Evolutionary conservation across 1,140 invertebrate genomes (phyloP).

Genomic region (Maconellicoccus hirsutus): DNA sequence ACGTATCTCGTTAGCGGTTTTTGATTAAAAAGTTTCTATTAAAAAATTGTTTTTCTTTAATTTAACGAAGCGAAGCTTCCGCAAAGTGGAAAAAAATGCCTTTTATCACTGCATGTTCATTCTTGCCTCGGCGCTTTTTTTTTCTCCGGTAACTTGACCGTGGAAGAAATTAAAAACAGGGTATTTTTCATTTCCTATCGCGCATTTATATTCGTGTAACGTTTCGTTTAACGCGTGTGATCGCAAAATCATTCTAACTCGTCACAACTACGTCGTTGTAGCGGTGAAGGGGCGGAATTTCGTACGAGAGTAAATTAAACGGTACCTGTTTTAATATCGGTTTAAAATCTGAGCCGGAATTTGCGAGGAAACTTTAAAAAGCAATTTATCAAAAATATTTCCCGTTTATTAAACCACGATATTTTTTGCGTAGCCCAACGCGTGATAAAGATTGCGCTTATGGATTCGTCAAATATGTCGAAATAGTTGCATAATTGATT

Average conservation of each 20-base stretch:
- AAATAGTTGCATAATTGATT: not conserved
- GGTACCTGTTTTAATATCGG: too few relatives aligned
- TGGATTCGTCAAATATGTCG: not conserved
- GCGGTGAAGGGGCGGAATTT: too few relatives aligned
- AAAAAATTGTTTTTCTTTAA: slow-evolving; percentile 10
- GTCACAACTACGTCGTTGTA: too few relatives aligned
- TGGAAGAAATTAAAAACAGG: slow-evolving; percentile 4
- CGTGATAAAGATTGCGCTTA: not conserved
- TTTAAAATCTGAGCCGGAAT: too few relatives aligned
- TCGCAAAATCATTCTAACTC: not conserved
- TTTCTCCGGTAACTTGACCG: not conserved
- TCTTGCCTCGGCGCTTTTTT: not conserved
- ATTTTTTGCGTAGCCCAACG: not conserved
- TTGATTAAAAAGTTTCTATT: not conserved
- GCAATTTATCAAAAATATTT: too few relatives aligned
- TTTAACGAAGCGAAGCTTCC: not conserved
- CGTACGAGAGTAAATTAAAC: too few relatives aligned
- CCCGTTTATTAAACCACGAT: too few relatives aligned
- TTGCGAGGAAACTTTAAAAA: too few relatives aligned
- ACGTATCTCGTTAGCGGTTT: not conserved
- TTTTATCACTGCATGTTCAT: not conserved
- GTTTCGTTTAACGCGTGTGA: not conserved
- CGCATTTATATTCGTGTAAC: not conserved
- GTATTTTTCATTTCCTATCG: not conserved
- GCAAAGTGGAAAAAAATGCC: not conserved